Base-by-base conservation (phyloP, 2,113 vertebrate species). In the Oxyura jamaicensis region DNA sequence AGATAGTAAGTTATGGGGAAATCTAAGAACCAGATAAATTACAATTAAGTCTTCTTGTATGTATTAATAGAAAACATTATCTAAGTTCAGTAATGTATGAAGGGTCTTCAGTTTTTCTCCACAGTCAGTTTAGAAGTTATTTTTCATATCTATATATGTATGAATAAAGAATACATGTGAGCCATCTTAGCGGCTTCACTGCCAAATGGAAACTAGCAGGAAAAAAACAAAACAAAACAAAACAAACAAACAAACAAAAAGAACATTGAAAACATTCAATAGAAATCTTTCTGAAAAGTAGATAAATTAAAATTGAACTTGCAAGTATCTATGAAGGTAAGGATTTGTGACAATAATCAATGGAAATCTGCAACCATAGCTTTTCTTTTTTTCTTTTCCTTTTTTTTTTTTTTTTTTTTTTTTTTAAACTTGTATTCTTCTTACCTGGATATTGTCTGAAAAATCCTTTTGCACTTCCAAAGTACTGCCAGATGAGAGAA, bases 401-500 rank as follows among this genome's bases (percentile, higher is more conserved):
- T 41, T 41, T 10, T 41, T 41, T 41, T 12, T 11, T 41, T 41
- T 41, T 41, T 29, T 52, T 52, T n/a, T 39, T 15, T 28, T 18
- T 36, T 39, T 21, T 28, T 18, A 20, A 29, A 60, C 18, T 75
- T 83, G 2, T 68, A 59, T 78, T 95, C 97, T 98, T 97, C 98
- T 98, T 97, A 99, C 99, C 99, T 95, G 99, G 99, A 86, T 99
- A 99, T 75, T 99, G 99, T 77, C 99, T 98, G 94, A 99, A 99
- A 98, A 99, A 99, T 76, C 99, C 99, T 95, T 99, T 99, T 63
- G 99, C 99, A 25, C 99, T 99, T 96, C 99, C 99, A 84, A 99
- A 99, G 96, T 99, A 99, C 79, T 99, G 99, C 99, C 99, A 99
- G 93, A 99, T 99, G 72, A 99, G 99, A 39, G 99, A 99, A 13